Evolutionary conservation across 2,888 invertebrate species (phyloP), one percentile per base, ranked within the genome.

Genomic region (Phragmatobia fuliginosa): DNA sequence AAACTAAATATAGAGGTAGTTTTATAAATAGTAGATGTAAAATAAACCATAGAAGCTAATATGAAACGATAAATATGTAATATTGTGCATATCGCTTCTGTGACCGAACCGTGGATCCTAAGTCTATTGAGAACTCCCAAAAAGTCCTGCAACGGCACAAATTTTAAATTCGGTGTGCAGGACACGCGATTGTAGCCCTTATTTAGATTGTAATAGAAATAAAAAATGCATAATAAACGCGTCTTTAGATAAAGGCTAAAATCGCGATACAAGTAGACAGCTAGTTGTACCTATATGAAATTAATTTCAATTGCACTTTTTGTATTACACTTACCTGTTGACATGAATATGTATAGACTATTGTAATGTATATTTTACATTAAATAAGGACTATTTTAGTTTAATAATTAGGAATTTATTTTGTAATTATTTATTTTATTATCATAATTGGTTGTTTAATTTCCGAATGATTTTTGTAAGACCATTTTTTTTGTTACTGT

Each of bases 291-390:
- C 79, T 78, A 58, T 70, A 73, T 62, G 62, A 63, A 73, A 72
- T 72, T 87, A 74, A 88, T 87, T 88, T 88, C 83, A 82, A 91
- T 90, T 89, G 93, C 94, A 94, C 93, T 94, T 92, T 93, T 94
- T 94, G 91, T 90, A 91, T 92, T 86, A 92, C 93, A 94, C 94
- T 74, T 88, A 90, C 88, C 89, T 94, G 94, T 94, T 94, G 87
- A 92, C 91, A 93, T 90, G 88, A 90, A 87, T 92, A 81, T 77
- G 90, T 93, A 92, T 91, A 92, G 87, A 91, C 78, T 88, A 87
- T 87, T 81, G 78, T 78, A 85, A 83, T 90, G 89, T 92, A 91
- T 88, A 91, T 91, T 90, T 90, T 90, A 91, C 85, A 88, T 88
- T 87, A 85, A 45, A 79, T 82, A 86, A 71, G 66, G 78, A 88